Evolutionary conservation across 2,113 vertebrate species (phyloP), one percentile per base, ranked within the genome.

Genomic region (Neopipo cinnamomea): DNA sequence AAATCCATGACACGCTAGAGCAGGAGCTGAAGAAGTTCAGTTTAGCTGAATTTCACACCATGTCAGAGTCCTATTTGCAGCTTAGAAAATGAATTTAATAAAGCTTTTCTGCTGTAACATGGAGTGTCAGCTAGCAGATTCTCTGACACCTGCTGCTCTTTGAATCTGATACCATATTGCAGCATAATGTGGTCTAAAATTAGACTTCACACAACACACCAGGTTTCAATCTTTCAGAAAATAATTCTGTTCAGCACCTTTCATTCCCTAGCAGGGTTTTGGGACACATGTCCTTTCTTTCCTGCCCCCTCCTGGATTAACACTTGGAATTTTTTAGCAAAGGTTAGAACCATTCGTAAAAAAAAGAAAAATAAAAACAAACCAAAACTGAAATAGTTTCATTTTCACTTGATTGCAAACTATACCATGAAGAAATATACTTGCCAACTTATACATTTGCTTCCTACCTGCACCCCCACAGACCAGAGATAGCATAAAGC

Each of bases 71-170:
- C 93, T 87, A 92, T 95, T 93, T 89, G 93, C 92, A 93, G 76
- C 84, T 75, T 62, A 56, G 70, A 89, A 89, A 93, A 85, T 94
- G 84, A 97, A 94, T 96, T 95, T 78, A 93, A 50, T 92, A 82
- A 94, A 93, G 71, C 71, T 96, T 88, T 91, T 74, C 82, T 89
- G 88, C 97, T 91, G 78, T 74, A 73, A 94, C 65, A 78, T 85
- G 61, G 91, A 91, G 72, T 85, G 88, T 86, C 85, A 96, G 87
- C 68, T 68, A 96, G 95, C 90, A 90, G 82, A 93, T 96, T 95
- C 96, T 96, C 97, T 94, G 95, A 97, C 93, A 96, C 96, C 96
- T 97, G 96, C 97, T 97, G 95, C 95, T 97, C 78, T 85, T 96
- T 96, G 96, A 94, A 89, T 93, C 95, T 92, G 89, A 88, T 94